phyloP scores from a whole-genome alignment of 2,888 invertebrate genomes.

The Diploptera punctata region DNA sequence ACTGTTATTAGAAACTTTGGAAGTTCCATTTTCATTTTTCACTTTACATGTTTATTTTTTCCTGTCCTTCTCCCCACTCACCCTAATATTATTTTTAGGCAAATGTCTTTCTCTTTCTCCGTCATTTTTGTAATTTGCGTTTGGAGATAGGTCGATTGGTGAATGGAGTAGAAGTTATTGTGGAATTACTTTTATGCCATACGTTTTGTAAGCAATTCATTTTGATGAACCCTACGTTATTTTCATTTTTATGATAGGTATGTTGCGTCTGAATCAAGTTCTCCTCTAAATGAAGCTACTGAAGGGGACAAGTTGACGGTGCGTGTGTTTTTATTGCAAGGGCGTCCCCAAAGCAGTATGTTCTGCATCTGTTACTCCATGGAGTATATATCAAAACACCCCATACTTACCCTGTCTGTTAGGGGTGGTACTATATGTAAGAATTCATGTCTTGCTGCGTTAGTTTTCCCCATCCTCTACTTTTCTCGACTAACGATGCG shows the following conservation, averaged over 20 bases:
- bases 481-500: too few species aligned
- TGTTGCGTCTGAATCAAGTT: conserved; percentile 22
- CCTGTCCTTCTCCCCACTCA: too few species aligned
- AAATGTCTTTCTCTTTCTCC: too few species aligned
- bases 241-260: conserved; percentile 40
- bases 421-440: background rate
- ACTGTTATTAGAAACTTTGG: too few species aligned
- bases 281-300: conserved; percentile 21
- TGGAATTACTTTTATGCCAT: background rate
- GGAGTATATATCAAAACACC: conserved; percentile 11
- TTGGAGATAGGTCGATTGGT: too few species aligned
- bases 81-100: too few species aligned
- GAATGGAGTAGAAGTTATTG: too few species aligned
- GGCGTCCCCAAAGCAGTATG: conserved; percentile 10
- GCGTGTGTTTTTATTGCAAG: conserved; percentile 23
- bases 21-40: too few species aligned
- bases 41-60: too few species aligned
- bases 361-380: conserved; percentile 22
- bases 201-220: conserved; percentile 24
- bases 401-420: background rate
- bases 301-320: background rate
- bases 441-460: conserved; percentile 12
- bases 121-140: too few species aligned
- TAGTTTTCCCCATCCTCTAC: background rate
- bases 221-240: conserved; percentile 41